Percentiles rank a stretch among this genome's conserved stretches.
These are phyloP conservation scores for Sycophila sp. DNA, from an alignment of 1,140 invertebrate genomes.

Conservation along the genomic window DNA sequence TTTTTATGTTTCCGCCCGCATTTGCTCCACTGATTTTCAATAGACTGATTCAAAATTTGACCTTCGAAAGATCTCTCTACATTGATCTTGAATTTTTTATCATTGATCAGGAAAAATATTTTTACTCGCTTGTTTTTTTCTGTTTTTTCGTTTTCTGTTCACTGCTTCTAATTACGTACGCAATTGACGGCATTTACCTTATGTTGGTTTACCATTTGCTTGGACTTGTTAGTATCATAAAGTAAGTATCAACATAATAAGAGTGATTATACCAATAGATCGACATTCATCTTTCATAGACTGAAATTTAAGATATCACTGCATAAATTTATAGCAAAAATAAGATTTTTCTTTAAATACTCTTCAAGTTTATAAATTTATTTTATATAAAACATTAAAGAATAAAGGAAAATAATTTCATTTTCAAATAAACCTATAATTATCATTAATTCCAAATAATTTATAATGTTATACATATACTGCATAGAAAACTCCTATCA, in stretches of 20 bases:
- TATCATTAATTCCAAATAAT: too few species aligned
- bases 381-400: too few species aligned
- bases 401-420: too few species aligned
- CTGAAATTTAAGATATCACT: too few species aligned
- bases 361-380: too few species aligned
- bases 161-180: background rate
- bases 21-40: background rate
- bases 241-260: background rate
- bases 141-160: background rate
- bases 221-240: background rate
- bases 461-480: too few species aligned
- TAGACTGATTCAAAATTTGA: background rate
- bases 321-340: too few species aligned
- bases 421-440: too few species aligned
- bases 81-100: background rate
- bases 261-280: background rate
- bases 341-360: too few species aligned
- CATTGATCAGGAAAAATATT: background rate
- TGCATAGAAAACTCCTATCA: too few species aligned
- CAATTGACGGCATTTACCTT: background rate
- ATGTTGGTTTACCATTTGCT: background rate
- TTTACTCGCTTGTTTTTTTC: background rate
- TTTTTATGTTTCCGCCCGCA: background rate
- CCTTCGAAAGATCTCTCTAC: background rate
- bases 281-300: too few species aligned